Conservation (phyloP, 2,888 invertebrate species). For the Caenorhabditis becei region DNA sequence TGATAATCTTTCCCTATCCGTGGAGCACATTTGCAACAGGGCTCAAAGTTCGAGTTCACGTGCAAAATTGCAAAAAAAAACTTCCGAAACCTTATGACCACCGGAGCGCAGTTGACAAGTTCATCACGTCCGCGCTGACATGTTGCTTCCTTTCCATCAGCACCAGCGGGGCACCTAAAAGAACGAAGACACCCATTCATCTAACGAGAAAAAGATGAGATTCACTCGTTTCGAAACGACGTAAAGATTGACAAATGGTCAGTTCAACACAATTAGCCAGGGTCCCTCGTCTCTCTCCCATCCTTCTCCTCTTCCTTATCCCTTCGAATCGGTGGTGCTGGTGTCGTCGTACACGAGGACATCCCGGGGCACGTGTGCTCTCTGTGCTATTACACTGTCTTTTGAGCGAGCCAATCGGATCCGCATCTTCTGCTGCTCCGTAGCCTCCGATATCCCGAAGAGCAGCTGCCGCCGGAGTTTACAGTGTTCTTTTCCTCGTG, state of each 20-base stretch:
- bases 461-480: conserved; percentile 84
- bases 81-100: not conserved
- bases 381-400: conserved; percentile 59
- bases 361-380: conserved; percentile 30
- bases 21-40: too few relatives aligned
- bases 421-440: conserved; percentile 53
- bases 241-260: conserved; percentile 54
- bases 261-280: conserved; percentile 55
- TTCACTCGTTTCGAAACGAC: conserved; percentile 31
- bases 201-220: conserved; percentile 26
- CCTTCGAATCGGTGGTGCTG: conserved; percentile 6
- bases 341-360: conserved; percentile 22
- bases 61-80: not conserved
- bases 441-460: conserved; percentile 88
- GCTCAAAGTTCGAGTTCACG: too few relatives aligned
- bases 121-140: not conserved
- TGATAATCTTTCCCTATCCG: too few relatives aligned
- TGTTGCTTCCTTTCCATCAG: not conserved
- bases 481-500: conserved; percentile 36
- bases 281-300: conserved; percentile 7
- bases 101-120: not conserved
- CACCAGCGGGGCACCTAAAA: not conserved
- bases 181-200: conserved; percentile 3
- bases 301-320: conserved; percentile 16
- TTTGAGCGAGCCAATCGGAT: not conserved